A percentile compares a stretch with the other conserved stretches of the same genome.
Evolutionary conservation across 2,797 vertebrate genomes (phyloP).

Genomic region (Catamblyrhynchus diadema): DNA sequence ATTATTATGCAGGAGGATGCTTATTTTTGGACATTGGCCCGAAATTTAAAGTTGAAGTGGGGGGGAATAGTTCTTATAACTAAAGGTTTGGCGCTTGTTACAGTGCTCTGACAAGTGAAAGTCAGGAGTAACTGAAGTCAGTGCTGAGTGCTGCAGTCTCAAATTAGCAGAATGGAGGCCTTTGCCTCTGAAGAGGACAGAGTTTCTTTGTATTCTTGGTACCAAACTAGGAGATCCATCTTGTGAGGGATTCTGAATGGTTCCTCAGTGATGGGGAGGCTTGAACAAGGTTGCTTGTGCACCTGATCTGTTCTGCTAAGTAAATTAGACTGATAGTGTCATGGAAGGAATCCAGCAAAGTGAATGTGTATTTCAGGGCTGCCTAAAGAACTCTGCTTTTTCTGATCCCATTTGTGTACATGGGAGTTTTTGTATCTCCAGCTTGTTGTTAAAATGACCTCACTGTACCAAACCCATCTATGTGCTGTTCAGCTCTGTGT

Average conservation of each 20-base stretch:
- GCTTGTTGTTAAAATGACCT: neutral
- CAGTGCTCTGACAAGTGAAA: neutral
- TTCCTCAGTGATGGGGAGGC: neutral
- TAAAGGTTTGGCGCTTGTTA: neutral
- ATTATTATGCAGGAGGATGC: neutral
- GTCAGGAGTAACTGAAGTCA: neutral
- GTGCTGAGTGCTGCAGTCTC: neutral
- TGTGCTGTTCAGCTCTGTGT: neutral
- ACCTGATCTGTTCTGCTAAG: neutral
- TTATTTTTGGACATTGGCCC: neutral
- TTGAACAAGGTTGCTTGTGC: neutral
- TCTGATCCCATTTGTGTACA: neutral
- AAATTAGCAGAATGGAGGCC: fast-evolving
- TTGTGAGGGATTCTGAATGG: neutral
- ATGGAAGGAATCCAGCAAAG: neutral
- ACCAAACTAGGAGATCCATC: neutral
- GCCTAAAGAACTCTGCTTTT: neutral
- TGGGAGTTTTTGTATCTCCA: neutral
- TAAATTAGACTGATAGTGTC: neutral
- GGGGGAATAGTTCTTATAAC: neutral
- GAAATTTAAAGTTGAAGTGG: neutral
- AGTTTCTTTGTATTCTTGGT: neutral
- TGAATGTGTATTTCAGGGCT: neutral
- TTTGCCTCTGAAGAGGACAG: neutral
- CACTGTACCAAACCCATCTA: neutral